A percentile compares a stretch with the other conserved stretches of the same genome.
phyloP scores from a whole-genome alignment of 2,113 vertebrate genomes.

The Bujurquina vittata region DNA sequence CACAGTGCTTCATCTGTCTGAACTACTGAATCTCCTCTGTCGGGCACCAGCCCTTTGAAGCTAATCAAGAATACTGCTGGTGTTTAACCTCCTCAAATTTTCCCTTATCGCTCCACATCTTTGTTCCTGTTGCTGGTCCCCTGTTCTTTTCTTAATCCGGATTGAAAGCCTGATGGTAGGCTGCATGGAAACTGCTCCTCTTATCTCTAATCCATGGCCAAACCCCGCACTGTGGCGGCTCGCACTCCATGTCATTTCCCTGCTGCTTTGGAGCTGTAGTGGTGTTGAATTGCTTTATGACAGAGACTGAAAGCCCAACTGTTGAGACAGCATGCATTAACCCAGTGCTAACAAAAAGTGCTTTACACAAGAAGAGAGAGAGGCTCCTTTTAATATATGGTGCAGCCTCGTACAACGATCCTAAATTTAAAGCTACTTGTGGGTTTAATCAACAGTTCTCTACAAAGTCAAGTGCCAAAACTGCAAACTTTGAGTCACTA shows the following conservation, averaged over 20 bases:
- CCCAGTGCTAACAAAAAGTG: neutral
- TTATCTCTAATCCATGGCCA: neutral
- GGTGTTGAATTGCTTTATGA: neutral
- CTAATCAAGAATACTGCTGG: constrained; percentile 15
- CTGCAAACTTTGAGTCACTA: neutral
- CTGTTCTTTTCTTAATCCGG: neutral
- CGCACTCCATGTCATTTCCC: neutral
- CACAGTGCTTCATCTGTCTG: neutral
- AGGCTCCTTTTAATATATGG: neutral
- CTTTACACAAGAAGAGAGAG: neutral
- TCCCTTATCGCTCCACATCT: neutral
- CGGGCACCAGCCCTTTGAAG: neutral
- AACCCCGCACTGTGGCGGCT: neutral
- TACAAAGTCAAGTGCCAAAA: neutral
- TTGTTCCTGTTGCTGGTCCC: neutral
- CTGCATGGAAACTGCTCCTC: neutral
- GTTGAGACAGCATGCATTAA: neutral
- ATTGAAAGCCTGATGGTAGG: neutral
- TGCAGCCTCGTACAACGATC: neutral
- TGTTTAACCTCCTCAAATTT: constrained; percentile 3
- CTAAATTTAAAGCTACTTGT: neutral
- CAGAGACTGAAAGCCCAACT: neutral
- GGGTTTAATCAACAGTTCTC: neutral
- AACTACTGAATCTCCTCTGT: neutral
- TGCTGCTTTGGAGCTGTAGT: neutral